Percentiles rank a stretch among this genome's conserved stretches.
These are phyloP conservation scores for Callaeas wilsoni DNA, from an alignment of 2,113 vertebrate genomes.

Conservation along the genomic window DNA sequence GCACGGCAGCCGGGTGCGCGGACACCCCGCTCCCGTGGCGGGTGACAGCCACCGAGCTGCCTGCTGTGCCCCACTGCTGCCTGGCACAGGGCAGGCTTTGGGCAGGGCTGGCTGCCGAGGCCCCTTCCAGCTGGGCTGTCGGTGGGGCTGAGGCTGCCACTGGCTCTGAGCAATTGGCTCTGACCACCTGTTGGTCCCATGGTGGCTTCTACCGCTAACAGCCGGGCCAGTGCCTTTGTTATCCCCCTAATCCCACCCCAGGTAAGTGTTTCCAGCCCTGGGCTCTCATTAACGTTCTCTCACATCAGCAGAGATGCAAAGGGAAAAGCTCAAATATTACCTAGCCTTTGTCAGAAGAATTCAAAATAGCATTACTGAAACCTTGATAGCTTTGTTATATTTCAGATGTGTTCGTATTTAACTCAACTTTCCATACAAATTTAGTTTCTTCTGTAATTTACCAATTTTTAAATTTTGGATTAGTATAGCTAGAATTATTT, in stretches of 20 bases:
- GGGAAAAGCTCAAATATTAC: background rate
- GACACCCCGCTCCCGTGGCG: accelerated
- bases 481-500: background rate
- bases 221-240: accelerated
- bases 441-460: background rate
- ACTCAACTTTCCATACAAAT: background rate
- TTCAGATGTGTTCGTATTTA: background rate
- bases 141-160: background rate
- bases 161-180: background rate
- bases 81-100: background rate
- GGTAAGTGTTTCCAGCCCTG: background rate
- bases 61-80: background rate
- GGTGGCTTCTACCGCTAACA: background rate
- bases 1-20: background rate
- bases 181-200: background rate
- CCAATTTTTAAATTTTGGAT: background rate
- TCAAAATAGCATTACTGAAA: background rate
- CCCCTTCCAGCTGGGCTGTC: background rate
- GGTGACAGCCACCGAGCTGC: background rate
- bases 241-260: background rate
- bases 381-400: background rate
- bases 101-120: too few species aligned
- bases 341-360: background rate
- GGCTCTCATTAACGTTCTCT: background rate
- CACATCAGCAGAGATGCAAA: background rate